Base-by-base conservation (phyloP, 2,888 invertebrate species). In the Euphydryas editha region DNA sequence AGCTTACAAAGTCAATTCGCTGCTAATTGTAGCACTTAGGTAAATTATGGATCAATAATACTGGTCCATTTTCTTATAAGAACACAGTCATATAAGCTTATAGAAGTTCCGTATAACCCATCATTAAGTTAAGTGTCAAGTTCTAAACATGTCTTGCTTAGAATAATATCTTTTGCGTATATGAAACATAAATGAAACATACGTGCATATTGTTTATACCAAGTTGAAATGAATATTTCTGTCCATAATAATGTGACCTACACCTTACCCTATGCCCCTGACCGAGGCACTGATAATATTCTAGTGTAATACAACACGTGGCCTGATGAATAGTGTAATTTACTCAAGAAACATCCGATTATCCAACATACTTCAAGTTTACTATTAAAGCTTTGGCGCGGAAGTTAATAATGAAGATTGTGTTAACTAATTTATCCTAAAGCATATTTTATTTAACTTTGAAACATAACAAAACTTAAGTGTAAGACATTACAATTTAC, bases 261-360 rank as follows among this genome's bases (percentile, higher is more conserved):
- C 24, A 61, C 49, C 58, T 54, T 54, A 59, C 54, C 24, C 46
- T 44, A 59, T 59, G 55, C 61, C 51, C 64, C 56, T 62, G 64
- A 68, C 68, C 64, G 56, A 20, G 51, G 56, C 56, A 46, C 65
- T 68, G 63, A 65, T 67, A 67, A 62, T 58, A 61, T 61, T 65
- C 68, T 49, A 56, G 68, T 37, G 44, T 62, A 62, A 62, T 61
- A 56, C 61, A 70, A 68, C 67, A 64, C 63, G 63, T 68, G 49
- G 57, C 56, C 62, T 64, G 64, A 71, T 71, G 69, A 69, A 67
- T 71, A 62, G 62, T 44, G 62, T 65, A 67, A 69, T 71, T 69
- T 69, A 60, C 67, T 67, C 56, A 24, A 59, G 59, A 42, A 64
- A 68, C 64, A 61, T 61, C 65, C 65, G 37, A 65, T 65, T 56